Evolutionary conservation across 2,113 vertebrate genomes (phyloP).

Genomic region (Lontra canadensis): DNA sequence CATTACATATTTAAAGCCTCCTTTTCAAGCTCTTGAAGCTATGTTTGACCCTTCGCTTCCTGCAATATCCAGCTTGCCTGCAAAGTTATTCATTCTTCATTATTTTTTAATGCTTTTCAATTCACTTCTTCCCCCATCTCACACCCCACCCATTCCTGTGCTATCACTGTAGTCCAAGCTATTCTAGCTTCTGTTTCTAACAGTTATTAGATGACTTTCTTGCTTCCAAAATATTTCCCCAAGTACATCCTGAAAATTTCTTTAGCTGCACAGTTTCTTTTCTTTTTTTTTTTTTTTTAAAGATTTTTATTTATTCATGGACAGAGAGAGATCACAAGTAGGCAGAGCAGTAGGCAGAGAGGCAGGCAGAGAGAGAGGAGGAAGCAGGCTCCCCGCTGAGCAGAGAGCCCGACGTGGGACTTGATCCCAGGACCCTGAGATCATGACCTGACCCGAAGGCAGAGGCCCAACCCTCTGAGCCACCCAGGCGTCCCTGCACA

Average conservation of each 20-base stretch:
- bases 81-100: neutral
- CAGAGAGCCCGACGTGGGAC: too few species aligned
- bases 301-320: too few species aligned
- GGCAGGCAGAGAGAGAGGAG: too few species aligned
- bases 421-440: too few species aligned
- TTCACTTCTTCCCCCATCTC: neutral
- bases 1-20: neutral
- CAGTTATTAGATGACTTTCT: neutral
- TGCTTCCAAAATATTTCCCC: neutral
- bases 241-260: neutral
- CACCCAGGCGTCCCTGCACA: too few species aligned
- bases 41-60: neutral
- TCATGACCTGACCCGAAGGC: too few species aligned
- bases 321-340: too few species aligned
- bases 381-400: too few species aligned
- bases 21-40: neutral
- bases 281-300: too few species aligned
- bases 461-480: too few species aligned
- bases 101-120: neutral
- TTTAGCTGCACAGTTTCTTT: neutral
- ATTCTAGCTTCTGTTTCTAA: neutral
- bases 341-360: too few species aligned
- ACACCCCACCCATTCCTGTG: neutral
- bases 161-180: neutral
- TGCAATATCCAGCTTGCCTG: neutral